Base-by-base conservation (phyloP, 2,888 invertebrate species). In the Acholoe squamosa region DNA sequence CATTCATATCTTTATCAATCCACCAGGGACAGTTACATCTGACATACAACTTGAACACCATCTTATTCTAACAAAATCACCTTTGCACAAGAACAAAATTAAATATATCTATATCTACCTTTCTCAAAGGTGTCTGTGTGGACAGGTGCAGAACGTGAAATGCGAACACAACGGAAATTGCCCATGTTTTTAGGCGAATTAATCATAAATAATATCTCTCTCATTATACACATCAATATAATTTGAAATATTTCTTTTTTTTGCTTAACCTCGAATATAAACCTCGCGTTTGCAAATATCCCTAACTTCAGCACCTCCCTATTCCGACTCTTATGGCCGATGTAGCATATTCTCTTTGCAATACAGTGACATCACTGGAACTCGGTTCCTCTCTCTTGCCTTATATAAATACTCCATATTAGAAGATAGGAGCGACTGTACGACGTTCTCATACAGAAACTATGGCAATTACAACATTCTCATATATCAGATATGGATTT, bases 81-180 rank as follows among this genome's bases (percentile, higher is more conserved):
- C 61, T 14, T 14, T n/a, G 1, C n/a, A 61, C 61, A 19, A 61
- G 61, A 61, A 61, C 19, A 19, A 61, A 19, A 14, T 61, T 61
- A 61, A 61, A 14, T 61, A 61, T n/a, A 61, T n/a, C 3, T 61
- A 1, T 61, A 61, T 61, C 5, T 3, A 61, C 61, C 61, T 61
- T 61, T 61, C n/a, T 61, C 22, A 61, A 61, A 61, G 61, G 19
- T 61, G 61, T 61, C 19, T n/a, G 61, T 61, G 22, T 61, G 22
- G 61, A 61, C 61, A 61, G 19, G 22, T 61, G 3, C 14, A n/a
- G 22, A 19, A 61, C 61, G n/a, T n/a, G n/a, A n/a, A 61, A 61
- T 61, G 61, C 61, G 61, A n/a, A 61, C 61, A 61, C 19, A 61
- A 61, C 61, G 61, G 61, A 61, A 61, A 61, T 61, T 61, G 61